Base-by-base conservation (phyloP, 2,797 vertebrate genomes). In the Acrossocheilus fasciatus region DNA sequence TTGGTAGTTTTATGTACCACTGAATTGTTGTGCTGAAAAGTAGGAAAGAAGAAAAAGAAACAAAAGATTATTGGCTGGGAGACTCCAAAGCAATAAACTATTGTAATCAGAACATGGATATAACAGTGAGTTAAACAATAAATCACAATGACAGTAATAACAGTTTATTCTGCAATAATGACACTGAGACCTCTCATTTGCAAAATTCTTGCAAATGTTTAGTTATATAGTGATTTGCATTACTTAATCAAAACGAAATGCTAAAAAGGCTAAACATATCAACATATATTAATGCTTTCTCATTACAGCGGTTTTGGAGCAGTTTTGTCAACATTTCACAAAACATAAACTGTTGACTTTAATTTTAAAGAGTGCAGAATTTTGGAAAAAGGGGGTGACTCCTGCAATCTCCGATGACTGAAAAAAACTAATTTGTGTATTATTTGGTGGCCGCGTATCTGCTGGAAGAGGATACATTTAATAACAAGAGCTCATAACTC, bases 371-470 rank as follows among this genome's bases (percentile, higher is more conserved):
- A 2, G 14, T n/a, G 54, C 20, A 59, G 6, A 59, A 43, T 26
- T 78, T 59, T 17, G 64, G 64, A 34, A 68, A 68, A 18, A 26
- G 26, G 30, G 15, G 15, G 26, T 30, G 30, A 68, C 17, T 34
- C 15, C 14, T 34, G 62, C 26, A 66, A 30, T 34, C 62, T 66
- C 14, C 14, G 2, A 34, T 15, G 12, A 66, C 15, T 26, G 23
- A 43, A 62, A 43, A 79, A 47, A 20, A 39, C 14, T 81, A 84
- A 87, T 54, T 88, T 87, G 77, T 81, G 45, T 45, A 68, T 90
- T 87, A 89, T 72, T 86, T 90, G 87, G 83, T 88, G 87, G 85
- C 85, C 80, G 23, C 45, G 41, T 23, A 34, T 69, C 36, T 69
- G 47, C 76, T 79, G 47, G 66, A 78, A 77, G 57, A 83, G 79